Conservation (phyloP, 1,140 invertebrate species). For the Macrotrachela quadricornifera region DNA sequence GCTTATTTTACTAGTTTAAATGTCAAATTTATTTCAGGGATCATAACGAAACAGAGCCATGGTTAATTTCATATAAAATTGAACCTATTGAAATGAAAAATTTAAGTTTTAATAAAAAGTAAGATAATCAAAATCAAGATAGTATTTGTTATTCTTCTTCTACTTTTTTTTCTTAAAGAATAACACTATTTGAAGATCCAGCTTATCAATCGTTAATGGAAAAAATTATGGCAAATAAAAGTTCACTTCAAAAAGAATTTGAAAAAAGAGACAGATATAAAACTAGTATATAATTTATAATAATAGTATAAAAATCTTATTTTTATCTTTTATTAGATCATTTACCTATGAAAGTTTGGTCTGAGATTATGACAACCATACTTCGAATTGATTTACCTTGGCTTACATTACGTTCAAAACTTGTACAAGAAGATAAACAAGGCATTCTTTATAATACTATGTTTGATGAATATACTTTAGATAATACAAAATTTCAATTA, state of each 20-base stretch:
- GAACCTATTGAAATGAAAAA: constrained; percentile 49
- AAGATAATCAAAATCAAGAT: too few relatives aligned
- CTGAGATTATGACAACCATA: constrained; percentile 46
- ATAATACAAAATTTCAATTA: background rate
- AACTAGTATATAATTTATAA: too few relatives aligned
- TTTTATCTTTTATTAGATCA: too few relatives aligned
- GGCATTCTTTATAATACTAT: constrained; percentile 51
- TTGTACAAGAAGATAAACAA: constrained; percentile 41
- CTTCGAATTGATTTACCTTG: constrained; percentile 55
- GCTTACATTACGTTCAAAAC: constrained; percentile 50
- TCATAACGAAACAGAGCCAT: too few relatives aligned
- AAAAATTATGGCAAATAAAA: constrained; percentile 45
- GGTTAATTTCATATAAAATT: constrained; percentile 38
- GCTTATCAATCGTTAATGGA: constrained; percentile 52
- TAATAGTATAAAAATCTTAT: too few relatives aligned
- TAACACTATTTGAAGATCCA: constrained; percentile 55
- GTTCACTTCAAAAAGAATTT: constrained; percentile 47
- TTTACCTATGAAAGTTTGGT: constrained; percentile 51
- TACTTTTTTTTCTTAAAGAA: constrained; percentile 23
- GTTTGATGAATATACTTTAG: constrained; percentile 30
- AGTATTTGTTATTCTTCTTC: too few relatives aligned
- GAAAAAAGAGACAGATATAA: constrained; percentile 43
- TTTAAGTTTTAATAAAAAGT: background rate
- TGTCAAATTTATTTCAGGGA: constrained; percentile 26
- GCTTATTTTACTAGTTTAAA: too few relatives aligned